Evolutionary conservation across 2,888 invertebrate species (phyloP).

Genomic region (Cheilosia impressa): DNA sequence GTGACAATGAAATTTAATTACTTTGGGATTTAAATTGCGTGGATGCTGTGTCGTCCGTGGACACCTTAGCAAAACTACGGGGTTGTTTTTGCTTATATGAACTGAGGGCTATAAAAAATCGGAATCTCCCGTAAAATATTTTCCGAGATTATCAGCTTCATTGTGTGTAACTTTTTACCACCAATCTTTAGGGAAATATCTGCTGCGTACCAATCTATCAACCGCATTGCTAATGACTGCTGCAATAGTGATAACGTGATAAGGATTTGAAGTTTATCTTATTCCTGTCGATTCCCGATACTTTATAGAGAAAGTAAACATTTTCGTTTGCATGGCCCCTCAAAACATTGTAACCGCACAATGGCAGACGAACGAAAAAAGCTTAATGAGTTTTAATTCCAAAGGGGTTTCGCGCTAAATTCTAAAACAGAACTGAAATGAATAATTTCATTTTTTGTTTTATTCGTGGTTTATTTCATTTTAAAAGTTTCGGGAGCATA

Average conservation of each 20-base stretch:
- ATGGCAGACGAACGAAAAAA: neutral
- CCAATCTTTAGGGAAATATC: neutral
- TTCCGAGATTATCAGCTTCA: conserved; percentile 9
- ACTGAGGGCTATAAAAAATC: conserved; percentile 7
- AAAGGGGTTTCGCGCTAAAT: no score
- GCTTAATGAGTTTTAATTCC: no score
- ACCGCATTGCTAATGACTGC: neutral
- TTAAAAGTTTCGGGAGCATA: no score
- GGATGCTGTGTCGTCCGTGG: neutral
- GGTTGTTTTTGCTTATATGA: neutral
- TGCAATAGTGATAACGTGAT: neutral
- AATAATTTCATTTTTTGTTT: no score
- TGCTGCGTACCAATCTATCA: neutral
- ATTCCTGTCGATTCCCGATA: neutral
- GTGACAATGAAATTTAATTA: neutral
- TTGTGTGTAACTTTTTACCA: neutral
- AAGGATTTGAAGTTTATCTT: neutral
- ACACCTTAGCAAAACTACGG: neutral
- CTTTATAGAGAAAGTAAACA: neutral
- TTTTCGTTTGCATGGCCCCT: neutral
- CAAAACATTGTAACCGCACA: neutral
- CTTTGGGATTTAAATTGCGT: conserved; percentile 12
- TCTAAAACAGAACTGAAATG: no score
- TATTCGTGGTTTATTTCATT: no score
- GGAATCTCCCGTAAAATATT: conserved; percentile 2